phyloP scores from a whole-genome alignment of 2,797 vertebrate genomes.

The Takifugu ocellatus region DNA sequence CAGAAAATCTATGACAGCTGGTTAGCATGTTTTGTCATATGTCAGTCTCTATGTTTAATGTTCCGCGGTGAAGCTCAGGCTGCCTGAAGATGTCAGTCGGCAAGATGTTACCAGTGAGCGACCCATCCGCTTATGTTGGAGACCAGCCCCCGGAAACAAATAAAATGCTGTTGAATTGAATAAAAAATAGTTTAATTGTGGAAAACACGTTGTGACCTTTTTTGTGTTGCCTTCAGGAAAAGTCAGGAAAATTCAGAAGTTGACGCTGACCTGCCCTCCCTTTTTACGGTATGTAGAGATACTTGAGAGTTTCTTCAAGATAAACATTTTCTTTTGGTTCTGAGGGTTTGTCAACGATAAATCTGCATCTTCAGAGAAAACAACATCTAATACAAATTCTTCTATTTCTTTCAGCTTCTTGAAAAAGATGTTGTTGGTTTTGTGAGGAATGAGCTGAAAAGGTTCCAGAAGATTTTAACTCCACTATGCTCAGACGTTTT shows the following conservation, averaged over 20 bases:
- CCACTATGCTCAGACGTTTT: background rate
- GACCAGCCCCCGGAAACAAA: no score
- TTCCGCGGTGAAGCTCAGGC: no score
- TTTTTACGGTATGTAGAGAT: constrained; percentile 3
- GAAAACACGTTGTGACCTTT: background rate
- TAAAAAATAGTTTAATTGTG: no score
- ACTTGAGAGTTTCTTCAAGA: no score
- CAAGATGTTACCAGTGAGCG: no score
- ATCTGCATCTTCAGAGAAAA: background rate
- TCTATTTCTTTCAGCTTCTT: constrained; percentile 9
- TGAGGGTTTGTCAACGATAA: background rate
- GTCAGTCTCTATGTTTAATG: no score
- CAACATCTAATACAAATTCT: background rate
- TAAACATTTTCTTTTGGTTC: background rate
- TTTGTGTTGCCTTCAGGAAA: background rate
- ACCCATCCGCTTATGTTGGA: no score
- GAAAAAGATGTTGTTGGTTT: constrained; percentile 5
- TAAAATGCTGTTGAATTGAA: background rate
- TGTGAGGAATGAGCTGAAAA: constrained; percentile 14
- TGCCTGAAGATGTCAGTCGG: no score
- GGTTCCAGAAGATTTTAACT: constrained; percentile 2
- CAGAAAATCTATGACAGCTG: no score
- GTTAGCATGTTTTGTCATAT: no score
- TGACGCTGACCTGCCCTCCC: background rate
- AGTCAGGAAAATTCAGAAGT: background rate